Percentiles rank a stretch among this genome's conserved stretches.
Conservation (phyloP, 2,888 invertebrate genomes). For the Rhingia campestris region DNA sequence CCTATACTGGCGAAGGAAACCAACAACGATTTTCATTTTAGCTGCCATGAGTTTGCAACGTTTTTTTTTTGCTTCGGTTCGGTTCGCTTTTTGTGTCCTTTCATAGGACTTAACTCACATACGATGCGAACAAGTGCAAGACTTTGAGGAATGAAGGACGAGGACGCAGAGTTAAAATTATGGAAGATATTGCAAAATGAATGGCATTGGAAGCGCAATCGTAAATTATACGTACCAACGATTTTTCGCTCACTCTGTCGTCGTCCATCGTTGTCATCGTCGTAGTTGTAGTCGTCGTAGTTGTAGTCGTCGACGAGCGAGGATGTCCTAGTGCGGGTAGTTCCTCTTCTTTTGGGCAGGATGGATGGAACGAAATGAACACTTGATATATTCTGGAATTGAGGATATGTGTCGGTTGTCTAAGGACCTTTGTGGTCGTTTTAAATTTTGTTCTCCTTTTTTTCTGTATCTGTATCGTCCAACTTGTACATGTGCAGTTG, state of each 20-base stretch:
- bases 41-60: constrained; percentile 24
- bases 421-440: constrained; percentile 22
- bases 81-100: constrained; percentile 1
- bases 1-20: constrained; percentile 13
- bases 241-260: constrained; percentile 63
- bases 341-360: constrained; percentile 12
- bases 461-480: neutral
- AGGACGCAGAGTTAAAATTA: constrained; percentile 51
- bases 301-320: neutral
- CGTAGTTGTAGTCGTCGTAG: constrained; percentile 22
- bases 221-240: constrained; percentile 67
- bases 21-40: constrained; percentile 58
- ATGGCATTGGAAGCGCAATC: constrained; percentile 67
- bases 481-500: constrained; percentile 7
- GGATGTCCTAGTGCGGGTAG: constrained; percentile 18
- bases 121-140: constrained; percentile 21
- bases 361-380: constrained; percentile 19
- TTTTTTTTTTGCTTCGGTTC: neutral
- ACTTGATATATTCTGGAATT: constrained; percentile 49
- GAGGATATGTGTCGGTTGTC: constrained; percentile 45
- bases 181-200: constrained; percentile 71
- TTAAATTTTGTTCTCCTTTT: neutral
- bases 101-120: constrained; percentile 57
- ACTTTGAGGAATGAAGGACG: constrained; percentile 3
- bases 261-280: constrained; percentile 53